Evolutionary conservation across 2,888 invertebrate species (phyloP), one percentile per base, ranked within the genome.

Genomic region (Deroplatys truncata): DNA sequence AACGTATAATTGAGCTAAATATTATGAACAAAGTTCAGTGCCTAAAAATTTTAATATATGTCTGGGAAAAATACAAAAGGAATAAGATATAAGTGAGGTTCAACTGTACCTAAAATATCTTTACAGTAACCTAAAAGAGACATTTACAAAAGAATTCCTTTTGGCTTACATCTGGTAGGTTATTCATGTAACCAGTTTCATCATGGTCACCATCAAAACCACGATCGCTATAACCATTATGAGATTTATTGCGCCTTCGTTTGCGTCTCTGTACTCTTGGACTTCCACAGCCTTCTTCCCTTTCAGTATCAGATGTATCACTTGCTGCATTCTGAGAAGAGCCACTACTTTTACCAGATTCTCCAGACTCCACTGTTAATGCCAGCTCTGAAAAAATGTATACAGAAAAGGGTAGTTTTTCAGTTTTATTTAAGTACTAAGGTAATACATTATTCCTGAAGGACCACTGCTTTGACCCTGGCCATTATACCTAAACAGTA

Each of bases 111-210:
- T 43, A 35, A 35, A 35, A 35, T 35, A 2, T 31, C 35, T 35
- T 9, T 35, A 35, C 9, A 5, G 2, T 35, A 43, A 13, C 13
- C 10, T 43, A 0, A 43, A 13, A 35, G 31, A 31, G 35, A 43
- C 0, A 43, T 43, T 13, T 43, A 43, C 13, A 43, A 7, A 10
- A 43, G 35, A 43, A 20, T 20, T 72, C 56, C 25, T 4, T 25
- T 72, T 72, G 29, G 83, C 91, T 90, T 93, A 98, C 98, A 96
- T 98, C 98, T 8, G 98, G 98, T 92, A 98, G 94, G 2, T 97
- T 98, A 93, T 98, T 98, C 83, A 97, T 96, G 92, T 98, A 98
- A 20, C 97, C 96, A 88, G 97, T 94, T 92, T 97, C 97, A 92
- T 96, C 96, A 82, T 94, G 92, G 90, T 94, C 94, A 85, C 94